Conservation (phyloP, 2,113 vertebrate species). For the Apus apus region DNA sequence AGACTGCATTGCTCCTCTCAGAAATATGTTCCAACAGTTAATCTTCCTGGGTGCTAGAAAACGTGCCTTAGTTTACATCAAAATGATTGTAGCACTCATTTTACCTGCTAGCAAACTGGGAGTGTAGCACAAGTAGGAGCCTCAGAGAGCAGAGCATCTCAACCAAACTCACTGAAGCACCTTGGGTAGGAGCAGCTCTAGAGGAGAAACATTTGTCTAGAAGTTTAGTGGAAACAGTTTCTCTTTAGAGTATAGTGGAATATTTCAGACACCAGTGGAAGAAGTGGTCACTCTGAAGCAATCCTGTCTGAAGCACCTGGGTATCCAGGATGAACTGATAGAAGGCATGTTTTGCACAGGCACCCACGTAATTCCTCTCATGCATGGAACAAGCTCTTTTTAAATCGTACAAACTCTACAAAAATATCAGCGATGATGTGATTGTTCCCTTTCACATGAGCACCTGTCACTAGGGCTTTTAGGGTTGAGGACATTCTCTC, state of each 20-base stretch:
- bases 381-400: neutral
- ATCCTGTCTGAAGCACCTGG: neutral
- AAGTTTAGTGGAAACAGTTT: neutral
- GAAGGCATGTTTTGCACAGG: neutral
- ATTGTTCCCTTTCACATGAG: neutral
- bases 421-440: neutral
- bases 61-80: neutral
- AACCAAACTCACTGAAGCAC: neutral
- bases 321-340: neutral
- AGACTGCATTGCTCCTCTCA: neutral
- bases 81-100: neutral
- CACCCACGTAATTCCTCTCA: rapidly evolving
- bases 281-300: neutral
- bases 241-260: neutral
- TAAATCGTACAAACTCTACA: neutral
- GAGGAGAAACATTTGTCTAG: neutral
- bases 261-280: neutral
- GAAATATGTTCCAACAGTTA: neutral
- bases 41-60: neutral
- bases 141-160: neutral
- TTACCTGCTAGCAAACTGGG: neutral
- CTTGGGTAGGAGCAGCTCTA: neutral
- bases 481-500: neutral
- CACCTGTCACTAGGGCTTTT: neutral
- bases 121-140: neutral